Base-by-base conservation (phyloP, 2,888 invertebrate genomes). In the Didymodactylos carnosus region DNA sequence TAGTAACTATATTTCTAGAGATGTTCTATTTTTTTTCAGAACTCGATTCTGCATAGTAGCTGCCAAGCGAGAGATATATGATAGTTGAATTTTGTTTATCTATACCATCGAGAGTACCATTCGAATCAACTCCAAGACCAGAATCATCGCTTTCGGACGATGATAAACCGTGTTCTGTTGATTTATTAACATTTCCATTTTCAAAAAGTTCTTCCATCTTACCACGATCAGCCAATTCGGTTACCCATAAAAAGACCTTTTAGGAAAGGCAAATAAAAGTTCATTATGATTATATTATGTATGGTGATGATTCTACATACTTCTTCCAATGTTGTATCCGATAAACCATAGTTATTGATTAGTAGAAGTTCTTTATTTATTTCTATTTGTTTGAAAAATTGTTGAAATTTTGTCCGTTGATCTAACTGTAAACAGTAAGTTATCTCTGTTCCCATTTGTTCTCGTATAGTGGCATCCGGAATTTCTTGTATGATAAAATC, bases 311-410 rank as follows among this genome's bases (percentile, higher is more conserved):
- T 19, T 19, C 19, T 29, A 72, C 79, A 76, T 77, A 87, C 86
- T 82, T 87, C 87, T 80, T 87, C 87, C n/a, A 87, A 79, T 40
- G 86, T 85, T 0, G 87, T 86, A 78, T 87, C 87, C n/a, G 87
- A 86, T 19, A 87, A 84, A 25, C 87, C 87, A 79, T 86, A 87
- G 72, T 85, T 85, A 62, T 83, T 81, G 49, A 87, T 82, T 39
- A 83, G 82, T 19, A 86, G 79, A 3, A 78, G 77, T 1, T 77
- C 75, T 75, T 81, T 78, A 53, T 81, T 79, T 3, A 76, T 73
- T 73, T 86, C 86, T n/a, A 87, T 79, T 4, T 80, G 79, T 23
- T 79, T 77, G 77, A 82, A 82, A 76, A 82, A 79, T 14, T 76
- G 70, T 10, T 77, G 76, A 70, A 81, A 80, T 16, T 78, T 76